A percentile compares a stretch with the other conserved stretches of the same genome.
Evolutionary conservation across 1,140 invertebrate species (phyloP).

Genomic region (Euwallacea similis): DNA sequence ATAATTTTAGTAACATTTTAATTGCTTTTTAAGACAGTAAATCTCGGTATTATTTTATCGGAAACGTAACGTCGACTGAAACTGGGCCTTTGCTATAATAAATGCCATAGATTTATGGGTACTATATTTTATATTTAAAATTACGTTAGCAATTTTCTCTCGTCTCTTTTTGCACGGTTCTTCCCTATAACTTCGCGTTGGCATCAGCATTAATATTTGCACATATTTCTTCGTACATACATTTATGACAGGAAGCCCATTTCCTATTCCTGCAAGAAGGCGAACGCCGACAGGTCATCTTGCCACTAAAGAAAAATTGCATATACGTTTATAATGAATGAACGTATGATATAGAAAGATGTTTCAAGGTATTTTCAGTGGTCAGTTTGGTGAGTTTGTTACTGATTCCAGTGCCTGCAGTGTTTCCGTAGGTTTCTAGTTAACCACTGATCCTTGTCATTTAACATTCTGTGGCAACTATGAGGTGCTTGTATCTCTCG

Average conservation of each 20-base stretch:
- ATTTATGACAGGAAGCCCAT: conserved; percentile 17
- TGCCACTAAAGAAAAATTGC: not conserved
- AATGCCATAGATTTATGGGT: not conserved
- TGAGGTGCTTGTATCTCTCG: too few species aligned
- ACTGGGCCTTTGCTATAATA: not conserved
- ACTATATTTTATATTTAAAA: conserved; percentile 4
- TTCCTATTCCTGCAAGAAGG: conserved; percentile 13
- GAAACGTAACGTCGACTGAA: not conserved
- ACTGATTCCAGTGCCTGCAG: too few species aligned
- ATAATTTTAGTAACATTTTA: not conserved
- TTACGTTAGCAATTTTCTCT: not conserved
- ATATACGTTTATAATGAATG: not conserved
- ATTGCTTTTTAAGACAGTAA: not conserved
- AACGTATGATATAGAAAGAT: too few species aligned
- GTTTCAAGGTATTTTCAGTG: too few species aligned
- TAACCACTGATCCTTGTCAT: too few species aligned
- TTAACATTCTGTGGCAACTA: too few species aligned
- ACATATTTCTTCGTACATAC: conserved; percentile 7
- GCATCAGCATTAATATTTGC: conserved; percentile 1
- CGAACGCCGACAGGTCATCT: not conserved
- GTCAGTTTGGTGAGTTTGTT: too few species aligned
- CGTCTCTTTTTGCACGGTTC: not conserved
- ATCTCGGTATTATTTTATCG: not conserved
- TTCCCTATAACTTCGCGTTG: not conserved
- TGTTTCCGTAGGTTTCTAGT: too few species aligned